Conservation (phyloP, 1,140 invertebrate species). For the Epicauta chinensis region DNA sequence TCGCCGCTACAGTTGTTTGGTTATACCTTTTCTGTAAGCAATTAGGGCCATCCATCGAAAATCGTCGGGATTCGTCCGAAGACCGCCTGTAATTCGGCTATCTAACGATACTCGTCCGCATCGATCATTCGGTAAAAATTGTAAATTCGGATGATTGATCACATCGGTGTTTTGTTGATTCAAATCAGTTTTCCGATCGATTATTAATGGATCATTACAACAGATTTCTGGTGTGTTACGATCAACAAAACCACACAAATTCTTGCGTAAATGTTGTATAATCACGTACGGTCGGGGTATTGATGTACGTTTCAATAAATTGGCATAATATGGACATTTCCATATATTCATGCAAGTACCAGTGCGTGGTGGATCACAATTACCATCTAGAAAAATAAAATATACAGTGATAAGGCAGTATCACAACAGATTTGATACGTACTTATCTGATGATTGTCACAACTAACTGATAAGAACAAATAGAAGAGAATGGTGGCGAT, state of each 20-base stretch:
- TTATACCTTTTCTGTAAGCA: constrained; percentile 35
- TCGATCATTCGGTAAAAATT: constrained; percentile 10
- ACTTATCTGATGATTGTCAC: no score
- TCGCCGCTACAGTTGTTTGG: neutral
- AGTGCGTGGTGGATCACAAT: neutral
- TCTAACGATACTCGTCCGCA: constrained; percentile 41
- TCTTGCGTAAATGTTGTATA: constrained; percentile 16
- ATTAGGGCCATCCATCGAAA: constrained; percentile 50
- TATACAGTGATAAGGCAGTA: no score
- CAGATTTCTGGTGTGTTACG: constrained; percentile 22
- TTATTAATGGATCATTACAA: constrained; percentile 8
- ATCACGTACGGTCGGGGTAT: constrained; percentile 16
- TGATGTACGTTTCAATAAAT: constrained; percentile 17
- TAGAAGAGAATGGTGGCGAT: no score
- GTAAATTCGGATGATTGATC: constrained; percentile 15
- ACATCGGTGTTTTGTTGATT: constrained; percentile 1
- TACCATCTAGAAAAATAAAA: neutral
- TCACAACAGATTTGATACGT: no score
- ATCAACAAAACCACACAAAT: constrained; percentile 23
- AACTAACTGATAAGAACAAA: no score
- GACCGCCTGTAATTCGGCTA: constrained; percentile 46
- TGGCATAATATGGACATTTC: constrained; percentile 21
- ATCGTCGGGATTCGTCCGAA: constrained; percentile 41
- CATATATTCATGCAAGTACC: constrained; percentile 20
- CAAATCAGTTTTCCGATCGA: constrained; percentile 1